Evolutionary conservation across 2,797 vertebrate genomes (phyloP), one percentile per base, ranked within the genome.

Genomic region (Scomberomorus guttatus): DNA sequence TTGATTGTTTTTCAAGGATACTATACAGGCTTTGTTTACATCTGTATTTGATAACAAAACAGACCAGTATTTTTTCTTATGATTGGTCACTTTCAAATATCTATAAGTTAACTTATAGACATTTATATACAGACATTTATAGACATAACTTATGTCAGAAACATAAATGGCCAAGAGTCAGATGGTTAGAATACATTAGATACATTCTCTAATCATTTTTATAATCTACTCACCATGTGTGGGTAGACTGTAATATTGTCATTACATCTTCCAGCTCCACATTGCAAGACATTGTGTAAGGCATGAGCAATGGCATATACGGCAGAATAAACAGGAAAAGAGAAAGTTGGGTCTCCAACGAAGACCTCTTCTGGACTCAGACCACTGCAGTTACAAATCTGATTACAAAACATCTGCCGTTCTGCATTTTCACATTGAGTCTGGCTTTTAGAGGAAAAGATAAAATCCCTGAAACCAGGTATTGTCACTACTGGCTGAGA

Each of bases 231-330:
- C 86, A 98, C 96, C 96, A 95, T 95, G 88, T 95, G 92, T 3
- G 97, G 96, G 20, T 95, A 89, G 32, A 96, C 72, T 0, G 61
- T 83, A 15, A 63, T 77, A 6, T 72, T 84, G 14, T 58, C 76
- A 6, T 82, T 80, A 87, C 97, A 98, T 1, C 0, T 22, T 13
- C 91, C 91, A 0, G 56, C 76, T 65, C 84, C 67, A 5, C 97
- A 98, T 25, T 93, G 87, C 32, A 98, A 86, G 62, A 91, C 77
- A 18, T 85, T 88, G 6, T 98, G 96, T 54, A 98, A 93, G 32
- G 94, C 92, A 0, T 95, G 91, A n/a, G 97, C 97, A 32, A 96
- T 86, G 0, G 96, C 90, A 0, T 98, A 95, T 5, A 96, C 92
- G 0, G 97, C 95, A 0, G 88, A 81, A 77, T 97, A 97, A 17